These are phyloP conservation scores for Drosophila leonis DNA, from an alignment of 2,888 invertebrate species.

Conservation along the genomic window DNA sequence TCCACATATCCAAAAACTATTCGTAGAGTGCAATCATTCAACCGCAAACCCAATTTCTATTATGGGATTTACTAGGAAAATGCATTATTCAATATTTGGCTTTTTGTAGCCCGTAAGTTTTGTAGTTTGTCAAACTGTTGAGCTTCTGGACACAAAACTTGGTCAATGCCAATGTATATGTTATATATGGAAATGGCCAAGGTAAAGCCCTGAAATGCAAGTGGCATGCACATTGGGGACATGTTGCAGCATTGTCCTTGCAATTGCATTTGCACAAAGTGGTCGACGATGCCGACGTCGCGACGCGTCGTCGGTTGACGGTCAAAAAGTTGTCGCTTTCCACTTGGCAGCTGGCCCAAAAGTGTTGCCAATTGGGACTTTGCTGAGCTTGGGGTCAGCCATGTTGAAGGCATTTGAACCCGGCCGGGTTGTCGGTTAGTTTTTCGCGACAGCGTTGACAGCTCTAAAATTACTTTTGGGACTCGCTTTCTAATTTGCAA, in stretches of 20 bases:
- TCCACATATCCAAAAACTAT: constrained; percentile 11
- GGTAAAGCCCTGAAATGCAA: constrained; percentile 43
- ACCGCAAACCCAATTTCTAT: constrained; percentile 53
- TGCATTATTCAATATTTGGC: constrained; percentile 47
- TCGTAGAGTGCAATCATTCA: neutral
- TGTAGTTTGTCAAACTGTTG: constrained; percentile 43
- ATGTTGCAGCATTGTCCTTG: constrained; percentile 53
- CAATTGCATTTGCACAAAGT: constrained; percentile 39
- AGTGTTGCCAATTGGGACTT: constrained; percentile 24
- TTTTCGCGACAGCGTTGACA: constrained; percentile 52
- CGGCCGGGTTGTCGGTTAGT: constrained; percentile 28
- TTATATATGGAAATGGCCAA: constrained; percentile 27
- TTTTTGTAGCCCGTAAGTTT: constrained; percentile 16
- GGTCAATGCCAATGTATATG: constrained; percentile 5
- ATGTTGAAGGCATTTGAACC: constrained; percentile 36
- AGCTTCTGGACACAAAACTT: constrained; percentile 10
- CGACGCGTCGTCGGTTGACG: constrained; percentile 17
- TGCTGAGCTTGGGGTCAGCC: constrained; percentile 27
- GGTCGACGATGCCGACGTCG: neutral
- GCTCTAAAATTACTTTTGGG: constrained; percentile 60
- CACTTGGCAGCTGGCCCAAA: constrained; percentile 67
- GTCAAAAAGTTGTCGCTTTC: constrained; percentile 46
- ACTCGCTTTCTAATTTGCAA: constrained; percentile 77
- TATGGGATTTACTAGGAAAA: constrained; percentile 62
- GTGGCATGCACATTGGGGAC: constrained; percentile 34